Percentiles rank a stretch among this genome's conserved stretches.
Conservation (phyloP, 2,888 invertebrate genomes). For the Hirtodrosophila alboralis region DNA sequence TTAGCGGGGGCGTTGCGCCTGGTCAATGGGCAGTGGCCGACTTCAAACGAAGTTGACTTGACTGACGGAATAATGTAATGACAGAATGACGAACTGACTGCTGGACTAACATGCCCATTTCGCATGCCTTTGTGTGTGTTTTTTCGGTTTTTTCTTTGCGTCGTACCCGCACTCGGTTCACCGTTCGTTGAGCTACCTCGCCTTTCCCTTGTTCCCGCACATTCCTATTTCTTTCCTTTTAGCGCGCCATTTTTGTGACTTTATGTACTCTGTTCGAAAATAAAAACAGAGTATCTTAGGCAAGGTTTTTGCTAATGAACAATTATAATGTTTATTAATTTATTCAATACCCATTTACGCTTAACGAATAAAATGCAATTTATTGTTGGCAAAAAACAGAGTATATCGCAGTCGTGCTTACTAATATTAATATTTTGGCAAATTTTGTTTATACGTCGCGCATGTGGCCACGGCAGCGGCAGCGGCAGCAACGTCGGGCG, state of each 20-base stretch:
- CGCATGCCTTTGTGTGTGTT: slow-evolving; percentile 54
- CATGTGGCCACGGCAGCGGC: neutral
- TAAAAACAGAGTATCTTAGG: too few species aligned
- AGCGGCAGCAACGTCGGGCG: too few species aligned
- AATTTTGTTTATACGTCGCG: slow-evolving; percentile 76
- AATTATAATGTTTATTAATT: too few species aligned
- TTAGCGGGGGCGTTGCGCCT: slow-evolving; percentile 37
- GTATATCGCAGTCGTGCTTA: slow-evolving; percentile 2
- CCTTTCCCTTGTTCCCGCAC: slow-evolving; percentile 2
- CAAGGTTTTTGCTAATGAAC: too few species aligned
- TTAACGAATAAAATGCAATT: too few species aligned
- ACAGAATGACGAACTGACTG: slow-evolving; percentile 27
- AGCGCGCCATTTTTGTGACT: slow-evolving; percentile 15
- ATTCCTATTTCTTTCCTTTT: slow-evolving; percentile 52
- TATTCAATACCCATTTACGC: too few species aligned
- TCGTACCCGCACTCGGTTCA: neutral
- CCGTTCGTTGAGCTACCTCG: slow-evolving; percentile 1
- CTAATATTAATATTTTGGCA: slow-evolving; percentile 11
- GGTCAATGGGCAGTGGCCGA: slow-evolving; percentile 63
- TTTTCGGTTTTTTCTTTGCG: slow-evolving; percentile 31
- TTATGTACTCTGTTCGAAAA: too few species aligned
- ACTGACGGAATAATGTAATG: slow-evolving; percentile 19
- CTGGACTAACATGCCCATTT: slow-evolving; percentile 59
- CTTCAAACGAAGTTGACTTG: slow-evolving; percentile 59
- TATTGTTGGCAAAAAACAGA: neutral